Percentiles rank a stretch among this genome's conserved stretches.
These are phyloP conservation scores for Distichodus sexfasciatus DNA, from an alignment of 2,797 vertebrate genomes.

Conservation along the genomic window DNA sequence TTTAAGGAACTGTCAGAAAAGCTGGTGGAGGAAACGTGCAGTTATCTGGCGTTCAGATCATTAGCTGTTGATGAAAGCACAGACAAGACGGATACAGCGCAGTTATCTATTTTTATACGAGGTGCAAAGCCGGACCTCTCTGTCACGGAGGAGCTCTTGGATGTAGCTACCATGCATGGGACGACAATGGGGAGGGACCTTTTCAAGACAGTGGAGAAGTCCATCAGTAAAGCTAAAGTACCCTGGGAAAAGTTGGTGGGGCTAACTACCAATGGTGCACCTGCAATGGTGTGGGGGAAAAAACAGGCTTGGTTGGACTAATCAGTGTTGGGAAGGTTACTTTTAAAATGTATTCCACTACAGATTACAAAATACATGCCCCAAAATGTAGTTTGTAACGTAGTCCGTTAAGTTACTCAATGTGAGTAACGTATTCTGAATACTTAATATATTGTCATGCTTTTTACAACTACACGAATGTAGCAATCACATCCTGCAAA, in stretches of 20 bases:
- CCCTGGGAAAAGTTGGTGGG: constrained; percentile 27
- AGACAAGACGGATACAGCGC: constrained; percentile 20
- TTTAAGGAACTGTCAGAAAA: constrained; percentile 15
- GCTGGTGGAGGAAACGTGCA: background rate
- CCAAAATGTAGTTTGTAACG: too few species aligned
- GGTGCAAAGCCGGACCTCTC: constrained; percentile 16
- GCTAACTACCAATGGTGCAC: constrained; percentile 16
- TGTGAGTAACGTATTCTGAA: too few species aligned
- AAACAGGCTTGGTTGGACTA: constrained; percentile 21
- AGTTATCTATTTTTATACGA: too few species aligned
- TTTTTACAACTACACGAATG: too few species aligned
- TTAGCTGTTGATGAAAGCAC: constrained; percentile 15
- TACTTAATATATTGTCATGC: too few species aligned
- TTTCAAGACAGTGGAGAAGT: constrained; percentile 29
- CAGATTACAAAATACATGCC: too few species aligned
- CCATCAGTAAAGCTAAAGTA: constrained; percentile 32
- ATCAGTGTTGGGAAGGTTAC: too few species aligned
- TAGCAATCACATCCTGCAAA: too few species aligned
- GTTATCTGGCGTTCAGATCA: background rate
- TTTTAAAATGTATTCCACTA: too few species aligned
- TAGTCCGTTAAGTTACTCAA: too few species aligned
- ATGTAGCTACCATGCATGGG: constrained; percentile 33
- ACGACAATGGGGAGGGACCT: constrained; percentile 6
- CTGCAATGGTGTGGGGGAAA: constrained; percentile 13
- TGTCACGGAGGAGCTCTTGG: constrained; percentile 40